Evolutionary conservation across 2,888 invertebrate species (phyloP).

Genomic region (Amiota minor): DNA sequence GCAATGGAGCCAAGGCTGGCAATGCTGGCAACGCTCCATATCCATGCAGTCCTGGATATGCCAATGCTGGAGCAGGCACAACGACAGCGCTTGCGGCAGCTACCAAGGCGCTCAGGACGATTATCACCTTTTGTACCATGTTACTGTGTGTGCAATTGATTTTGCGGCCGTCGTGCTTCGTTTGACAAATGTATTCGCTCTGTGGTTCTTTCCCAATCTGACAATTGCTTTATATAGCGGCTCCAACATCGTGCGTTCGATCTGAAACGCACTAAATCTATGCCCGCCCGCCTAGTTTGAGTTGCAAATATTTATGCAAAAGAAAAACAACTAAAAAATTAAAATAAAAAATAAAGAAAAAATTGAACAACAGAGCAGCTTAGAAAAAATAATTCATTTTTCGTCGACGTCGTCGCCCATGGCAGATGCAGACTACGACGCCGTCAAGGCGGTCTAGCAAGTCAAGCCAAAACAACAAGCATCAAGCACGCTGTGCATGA

Average conservation of each 20-base stretch:
- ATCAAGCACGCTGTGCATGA: constrained; percentile 31
- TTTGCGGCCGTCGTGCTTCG: constrained; percentile 50
- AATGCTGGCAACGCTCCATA: constrained; percentile 37
- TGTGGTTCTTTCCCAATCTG: constrained; percentile 67
- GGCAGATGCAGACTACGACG: constrained; percentile 44
- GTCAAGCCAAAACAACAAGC: constrained; percentile 26
- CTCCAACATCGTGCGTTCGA: constrained; percentile 43
- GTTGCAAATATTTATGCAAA: constrained; percentile 66
- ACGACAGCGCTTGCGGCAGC: constrained; percentile 66
- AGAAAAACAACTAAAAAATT: constrained; percentile 42
- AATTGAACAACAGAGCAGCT: constrained; percentile 33
- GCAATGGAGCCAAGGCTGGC: constrained; percentile 44
- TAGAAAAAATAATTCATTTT: constrained; percentile 66
- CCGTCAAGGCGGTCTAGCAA: constrained; percentile 30
- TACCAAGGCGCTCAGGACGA: constrained; percentile 65
- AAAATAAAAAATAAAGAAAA: constrained; percentile 43
- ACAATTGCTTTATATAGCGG: constrained; percentile 68
- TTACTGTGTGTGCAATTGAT: constrained; percentile 6
- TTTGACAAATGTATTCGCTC: constrained; percentile 70
- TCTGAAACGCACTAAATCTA: constrained; percentile 45
- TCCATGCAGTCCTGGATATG: constrained; percentile 48
- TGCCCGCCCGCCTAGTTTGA: constrained; percentile 41
- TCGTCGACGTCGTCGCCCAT: constrained; percentile 63
- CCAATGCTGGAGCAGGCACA: constrained; percentile 62
- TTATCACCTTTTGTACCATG: constrained; percentile 71